phyloP scores from a whole-genome alignment of 2,888 invertebrate species.

The Pristionchus entomophagus region DNA sequence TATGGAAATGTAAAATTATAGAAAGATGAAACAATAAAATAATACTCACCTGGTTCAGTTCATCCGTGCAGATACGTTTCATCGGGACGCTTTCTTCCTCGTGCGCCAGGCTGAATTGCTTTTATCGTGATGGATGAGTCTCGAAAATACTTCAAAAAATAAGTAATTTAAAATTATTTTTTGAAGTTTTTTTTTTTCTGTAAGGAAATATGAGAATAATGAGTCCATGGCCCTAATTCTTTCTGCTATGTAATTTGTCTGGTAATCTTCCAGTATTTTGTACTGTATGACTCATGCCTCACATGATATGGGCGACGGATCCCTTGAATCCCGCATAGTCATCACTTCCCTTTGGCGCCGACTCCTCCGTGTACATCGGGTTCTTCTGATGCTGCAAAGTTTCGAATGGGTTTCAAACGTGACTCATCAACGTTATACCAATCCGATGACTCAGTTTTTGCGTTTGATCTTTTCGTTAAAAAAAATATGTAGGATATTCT shows the following conservation, averaged over 20 bases:
- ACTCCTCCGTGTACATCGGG: constrained; percentile 58
- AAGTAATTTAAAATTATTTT: too few relatives aligned
- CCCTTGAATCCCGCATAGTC: constrained; percentile 18
- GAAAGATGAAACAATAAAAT: background rate
- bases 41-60: background rate
- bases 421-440: too few relatives aligned
- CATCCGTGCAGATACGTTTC: constrained; percentile 23
- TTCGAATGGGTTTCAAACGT: background rate
- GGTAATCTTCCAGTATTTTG: too few relatives aligned
- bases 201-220: too few relatives aligned
- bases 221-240: too few relatives aligned
- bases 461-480: too few relatives aligned
- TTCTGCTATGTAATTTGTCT: too few relatives aligned
- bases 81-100: constrained; percentile 33
- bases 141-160: background rate
- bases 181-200: too few relatives aligned
- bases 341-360: constrained; percentile 12
- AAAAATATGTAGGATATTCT: too few relatives aligned
- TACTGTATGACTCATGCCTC: background rate
- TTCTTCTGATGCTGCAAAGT: constrained; percentile 17
- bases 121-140: background rate
- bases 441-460: too few relatives aligned
- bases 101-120: background rate
- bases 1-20: background rate
- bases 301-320: constrained; percentile 46